Percentiles rank a stretch among this genome's conserved stretches.
Evolutionary conservation across 1,140 invertebrate species (phyloP).

Genomic region (Drosophila nasuta): DNA sequence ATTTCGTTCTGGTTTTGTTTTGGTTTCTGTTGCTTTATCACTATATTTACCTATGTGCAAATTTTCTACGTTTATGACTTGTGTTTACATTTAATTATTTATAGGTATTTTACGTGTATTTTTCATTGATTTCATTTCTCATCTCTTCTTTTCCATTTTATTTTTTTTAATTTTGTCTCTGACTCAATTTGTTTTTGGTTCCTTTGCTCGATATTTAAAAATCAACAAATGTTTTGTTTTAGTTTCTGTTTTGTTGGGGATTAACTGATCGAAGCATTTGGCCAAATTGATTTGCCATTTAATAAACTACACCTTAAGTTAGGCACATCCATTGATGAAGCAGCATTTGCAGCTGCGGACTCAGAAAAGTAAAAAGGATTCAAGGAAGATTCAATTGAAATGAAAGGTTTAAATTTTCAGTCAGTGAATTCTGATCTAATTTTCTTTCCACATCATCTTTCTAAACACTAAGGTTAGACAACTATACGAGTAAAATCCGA

Average conservation of each 20-base stretch:
- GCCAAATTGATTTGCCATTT: conserved; percentile 27
- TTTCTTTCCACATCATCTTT: neutral
- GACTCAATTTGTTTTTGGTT: conserved; percentile 49
- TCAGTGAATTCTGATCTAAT: conserved; percentile 29
- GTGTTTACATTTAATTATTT: conserved; percentile 56
- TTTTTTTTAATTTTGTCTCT: conserved; percentile 11
- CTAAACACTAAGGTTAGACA: neutral
- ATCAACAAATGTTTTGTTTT: conserved; percentile 46
- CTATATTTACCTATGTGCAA: conserved; percentile 58
- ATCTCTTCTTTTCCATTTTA: too few species aligned
- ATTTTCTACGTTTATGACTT: conserved; percentile 65
- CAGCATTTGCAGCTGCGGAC: conserved; percentile 1
- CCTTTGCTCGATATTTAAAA: conserved; percentile 54
- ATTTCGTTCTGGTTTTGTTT: conserved; percentile 28
- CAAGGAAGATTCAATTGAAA: conserved; percentile 1
- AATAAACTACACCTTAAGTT: conserved; percentile 44
- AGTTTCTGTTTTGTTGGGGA: conserved; percentile 6
- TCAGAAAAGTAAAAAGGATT: too few species aligned
- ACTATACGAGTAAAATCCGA: conserved; percentile 15
- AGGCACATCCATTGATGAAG: conserved; percentile 66
- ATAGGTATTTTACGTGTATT: conserved; percentile 37
- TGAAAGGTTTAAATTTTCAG: conserved; percentile 53
- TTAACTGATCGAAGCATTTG: conserved; percentile 69
- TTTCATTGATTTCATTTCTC: conserved; percentile 13
- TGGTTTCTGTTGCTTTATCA: conserved; percentile 52